phyloP scores from a whole-genome alignment of 2,888 invertebrate genomes.

The Nemoura dubitans region DNA sequence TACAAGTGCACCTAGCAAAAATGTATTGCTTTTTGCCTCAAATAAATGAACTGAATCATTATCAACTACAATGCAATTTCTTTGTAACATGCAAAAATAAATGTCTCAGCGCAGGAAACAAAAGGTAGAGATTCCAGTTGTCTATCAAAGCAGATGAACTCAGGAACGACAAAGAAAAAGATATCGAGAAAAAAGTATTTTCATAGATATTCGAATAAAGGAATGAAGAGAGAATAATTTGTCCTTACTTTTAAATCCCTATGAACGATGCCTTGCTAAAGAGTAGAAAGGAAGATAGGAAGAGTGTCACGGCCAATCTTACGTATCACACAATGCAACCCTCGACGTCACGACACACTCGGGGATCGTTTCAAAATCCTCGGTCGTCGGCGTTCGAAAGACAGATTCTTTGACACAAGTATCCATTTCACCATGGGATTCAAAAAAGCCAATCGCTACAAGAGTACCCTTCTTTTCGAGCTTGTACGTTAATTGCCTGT shows the following conservation, averaged over 20 bases:
- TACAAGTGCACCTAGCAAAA: too few relatives aligned
- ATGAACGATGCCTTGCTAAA: constrained; percentile 41
- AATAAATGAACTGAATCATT: too few relatives aligned
- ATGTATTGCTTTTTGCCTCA: too few relatives aligned
- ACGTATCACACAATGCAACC: background rate
- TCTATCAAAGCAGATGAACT: background rate
- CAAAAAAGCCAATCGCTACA: too few relatives aligned
- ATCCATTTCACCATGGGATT: too few relatives aligned
- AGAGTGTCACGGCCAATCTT: constrained; percentile 8
- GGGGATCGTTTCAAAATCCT: too few relatives aligned
- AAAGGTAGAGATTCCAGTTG: background rate
- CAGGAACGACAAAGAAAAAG: constrained; percentile 16
- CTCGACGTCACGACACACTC: background rate
- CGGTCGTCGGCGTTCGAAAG: too few relatives aligned
- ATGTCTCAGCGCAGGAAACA: background rate
- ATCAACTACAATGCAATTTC: too few relatives aligned
- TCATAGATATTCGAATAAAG: constrained; percentile 44
- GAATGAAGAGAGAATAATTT: constrained; percentile 16
- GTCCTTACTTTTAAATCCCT: constrained; percentile 40
- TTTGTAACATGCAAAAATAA: background rate
- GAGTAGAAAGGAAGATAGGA: constrained; percentile 28
- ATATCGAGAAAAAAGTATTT: constrained; percentile 44
- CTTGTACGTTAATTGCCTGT: too few relatives aligned
- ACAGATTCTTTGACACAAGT: background rate
- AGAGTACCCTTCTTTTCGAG: too few relatives aligned